Percentiles rank a stretch among this genome's conserved stretches.
phyloP scores from a whole-genome alignment of 1,140 invertebrate species.

The Hypothenemus hampei region DNA sequence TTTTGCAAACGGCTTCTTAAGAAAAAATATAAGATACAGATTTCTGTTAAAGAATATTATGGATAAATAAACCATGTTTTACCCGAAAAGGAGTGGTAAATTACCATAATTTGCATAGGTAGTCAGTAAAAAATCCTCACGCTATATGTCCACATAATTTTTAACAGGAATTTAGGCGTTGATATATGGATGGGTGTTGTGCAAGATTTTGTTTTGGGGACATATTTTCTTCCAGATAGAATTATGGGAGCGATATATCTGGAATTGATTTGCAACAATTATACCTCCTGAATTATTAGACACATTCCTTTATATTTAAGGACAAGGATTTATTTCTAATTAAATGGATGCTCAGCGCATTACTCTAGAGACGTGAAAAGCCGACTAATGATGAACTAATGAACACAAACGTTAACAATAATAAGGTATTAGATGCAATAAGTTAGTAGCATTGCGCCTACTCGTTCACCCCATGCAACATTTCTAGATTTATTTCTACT shows the following conservation, averaged over 20 bases:
- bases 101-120: no score
- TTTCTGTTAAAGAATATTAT: no score
- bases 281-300: background rate
- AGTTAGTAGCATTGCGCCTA: background rate
- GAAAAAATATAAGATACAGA: no score
- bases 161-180: no score
- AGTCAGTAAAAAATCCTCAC: no score
- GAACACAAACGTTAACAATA: background rate
- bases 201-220: background rate
- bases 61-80: no score
- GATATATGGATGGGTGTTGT: background rate
- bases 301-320: background rate
- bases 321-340: background rate
- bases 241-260: background rate
- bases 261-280: background rate
- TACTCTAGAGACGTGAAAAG: background rate
- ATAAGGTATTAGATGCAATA: background rate
- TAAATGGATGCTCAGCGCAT: background rate
- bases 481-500: background rate
- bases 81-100: no score
- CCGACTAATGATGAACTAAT: no score
- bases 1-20: no score
- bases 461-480: background rate
- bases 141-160: no score
- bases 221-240: background rate